Base-by-base conservation (phyloP, 2,888 invertebrate genomes). In the Odontothrips loti region DNA sequence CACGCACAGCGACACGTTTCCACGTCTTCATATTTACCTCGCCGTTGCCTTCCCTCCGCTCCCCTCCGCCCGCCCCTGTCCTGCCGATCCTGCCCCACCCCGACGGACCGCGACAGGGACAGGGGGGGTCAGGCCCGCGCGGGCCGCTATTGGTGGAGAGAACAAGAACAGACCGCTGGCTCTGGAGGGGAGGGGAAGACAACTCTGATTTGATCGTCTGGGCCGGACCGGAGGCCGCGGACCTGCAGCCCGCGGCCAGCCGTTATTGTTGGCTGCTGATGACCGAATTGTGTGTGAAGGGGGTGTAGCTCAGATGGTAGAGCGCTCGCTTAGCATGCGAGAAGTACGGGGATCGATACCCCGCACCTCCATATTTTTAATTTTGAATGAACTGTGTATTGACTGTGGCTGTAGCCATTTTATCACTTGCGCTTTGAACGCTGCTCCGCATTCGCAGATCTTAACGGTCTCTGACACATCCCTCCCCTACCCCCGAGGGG, bases 281-380 rank as follows among this genome's bases (percentile, higher is more conserved):
- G 34, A 2, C 34, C 34, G 34, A 43, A 43, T 2, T 43, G 34
- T 43, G 34, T 43, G 34, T 43, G 34, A 43, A 43, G 85, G 85
- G 85, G 85, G 85, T 85, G 89, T 89, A 89, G 89, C 89, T 89
- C 89, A 89, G 88, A 88, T 89, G 89, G 89, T 88, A 89, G 89
- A 88, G 89, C 89, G 89, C 89, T 88, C 88, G 89, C 88, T 89
- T 89, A 89, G 89, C 89, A 89, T 89, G 89, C 88, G 89, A 89
- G 89, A 89, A 89, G 89, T 89, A 89, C 89, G 88, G 89, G 89
- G 89, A 89, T 89, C 89, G 89, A 89, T 89, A 84, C 86, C 86
- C 86, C 84, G 86, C 86, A 85, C 85, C 86, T 86, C 86, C 86
- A 86, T 43, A 43, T 43, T 43, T 43, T 43, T 43, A 4, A 4